Evolutionary conservation across 2,113 vertebrate genomes (phyloP).

Genomic region (Morone chrysops): DNA sequence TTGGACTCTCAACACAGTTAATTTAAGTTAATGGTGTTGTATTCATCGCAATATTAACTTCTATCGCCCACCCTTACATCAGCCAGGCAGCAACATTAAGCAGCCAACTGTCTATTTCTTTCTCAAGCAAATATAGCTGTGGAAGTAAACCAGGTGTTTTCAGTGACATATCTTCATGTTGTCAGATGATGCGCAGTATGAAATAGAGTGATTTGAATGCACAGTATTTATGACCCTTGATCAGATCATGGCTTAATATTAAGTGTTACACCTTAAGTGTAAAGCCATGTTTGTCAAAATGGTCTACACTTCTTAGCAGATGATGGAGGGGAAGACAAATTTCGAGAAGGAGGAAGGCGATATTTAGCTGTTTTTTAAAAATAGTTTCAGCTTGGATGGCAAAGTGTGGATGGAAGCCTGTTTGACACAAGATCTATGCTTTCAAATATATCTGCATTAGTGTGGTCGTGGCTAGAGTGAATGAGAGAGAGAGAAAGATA

Average conservation of each 20-base stretch:
- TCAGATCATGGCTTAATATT: neutral
- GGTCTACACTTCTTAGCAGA: neutral
- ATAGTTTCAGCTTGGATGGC: neutral
- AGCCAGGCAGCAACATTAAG: neutral
- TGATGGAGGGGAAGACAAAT: neutral
- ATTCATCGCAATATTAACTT: slow-evolving; percentile 2
- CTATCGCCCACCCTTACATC: neutral
- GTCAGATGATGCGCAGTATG: neutral
- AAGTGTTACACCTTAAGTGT: too few species aligned
- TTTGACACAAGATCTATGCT: neutral
- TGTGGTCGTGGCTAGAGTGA: slow-evolving; percentile 23
- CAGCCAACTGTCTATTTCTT: neutral
- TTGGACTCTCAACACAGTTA: neutral
- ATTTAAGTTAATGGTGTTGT: neutral
- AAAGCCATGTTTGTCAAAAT: neutral
- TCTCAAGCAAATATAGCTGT: neutral
- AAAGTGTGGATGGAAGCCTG: neutral
- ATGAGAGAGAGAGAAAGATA: slow-evolving; percentile 3
- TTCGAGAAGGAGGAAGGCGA: neutral
- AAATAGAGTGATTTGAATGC: neutral
- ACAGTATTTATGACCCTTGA: neutral
- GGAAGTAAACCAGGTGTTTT: neutral
- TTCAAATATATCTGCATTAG: slow-evolving; percentile 32
- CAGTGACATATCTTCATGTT: neutral
- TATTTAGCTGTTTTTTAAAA: neutral